These are phyloP conservation scores for Etheostoma spectabile DNA, from an alignment of 2,113 vertebrate species.

Conservation along the genomic window DNA sequence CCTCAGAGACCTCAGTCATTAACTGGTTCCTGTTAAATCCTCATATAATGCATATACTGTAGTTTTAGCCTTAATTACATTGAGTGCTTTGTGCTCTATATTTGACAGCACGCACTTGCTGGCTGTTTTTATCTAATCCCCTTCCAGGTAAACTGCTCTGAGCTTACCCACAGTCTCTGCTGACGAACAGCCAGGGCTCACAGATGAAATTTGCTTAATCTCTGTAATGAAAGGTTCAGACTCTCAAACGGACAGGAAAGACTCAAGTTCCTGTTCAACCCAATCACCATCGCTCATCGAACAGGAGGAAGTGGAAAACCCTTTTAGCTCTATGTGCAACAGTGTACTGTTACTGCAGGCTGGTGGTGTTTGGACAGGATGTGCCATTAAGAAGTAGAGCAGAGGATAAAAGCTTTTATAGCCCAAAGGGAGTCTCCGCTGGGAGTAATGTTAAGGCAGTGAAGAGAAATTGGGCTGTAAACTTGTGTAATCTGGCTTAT, in stretches of 20 bases:
- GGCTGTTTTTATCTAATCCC: slow-evolving; percentile 30
- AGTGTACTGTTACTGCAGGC: slow-evolving; percentile 40
- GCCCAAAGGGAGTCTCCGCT: slow-evolving; percentile 32
- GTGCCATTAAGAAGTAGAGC: slow-evolving; percentile 57
- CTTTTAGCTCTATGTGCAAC: slow-evolving; percentile 41
- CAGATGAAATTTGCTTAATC: slow-evolving; percentile 65
- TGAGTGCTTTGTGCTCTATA: slow-evolving; percentile 38
- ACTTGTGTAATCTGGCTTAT: slow-evolving; percentile 32
- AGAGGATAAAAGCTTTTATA: slow-evolving; percentile 64
- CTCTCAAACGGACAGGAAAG: slow-evolving; percentile 59
- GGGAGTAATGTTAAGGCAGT: slow-evolving; percentile 44
- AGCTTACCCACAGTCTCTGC: slow-evolving; percentile 18
- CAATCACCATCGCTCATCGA: slow-evolving; percentile 69
- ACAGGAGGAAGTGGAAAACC: slow-evolving; percentile 58
- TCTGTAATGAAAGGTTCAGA: slow-evolving; percentile 62
- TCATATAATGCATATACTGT: not conserved
- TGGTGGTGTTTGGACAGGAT: slow-evolving; percentile 61
- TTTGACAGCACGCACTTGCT: not conserved
- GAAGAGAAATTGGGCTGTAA: slow-evolving; percentile 51
- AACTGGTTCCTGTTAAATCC: slow-evolving; percentile 13
- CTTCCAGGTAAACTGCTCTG: slow-evolving; percentile 32
- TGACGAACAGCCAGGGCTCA: slow-evolving; percentile 27
- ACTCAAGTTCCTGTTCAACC: slow-evolving; percentile 57
- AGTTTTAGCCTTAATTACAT: not conserved
- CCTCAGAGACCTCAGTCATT: slow-evolving; percentile 1